These are phyloP conservation scores for Zoanthus solanderi DNA, from an alignment of 92 coral and sea anemone genomes.

Conservation along the genomic window DNA sequence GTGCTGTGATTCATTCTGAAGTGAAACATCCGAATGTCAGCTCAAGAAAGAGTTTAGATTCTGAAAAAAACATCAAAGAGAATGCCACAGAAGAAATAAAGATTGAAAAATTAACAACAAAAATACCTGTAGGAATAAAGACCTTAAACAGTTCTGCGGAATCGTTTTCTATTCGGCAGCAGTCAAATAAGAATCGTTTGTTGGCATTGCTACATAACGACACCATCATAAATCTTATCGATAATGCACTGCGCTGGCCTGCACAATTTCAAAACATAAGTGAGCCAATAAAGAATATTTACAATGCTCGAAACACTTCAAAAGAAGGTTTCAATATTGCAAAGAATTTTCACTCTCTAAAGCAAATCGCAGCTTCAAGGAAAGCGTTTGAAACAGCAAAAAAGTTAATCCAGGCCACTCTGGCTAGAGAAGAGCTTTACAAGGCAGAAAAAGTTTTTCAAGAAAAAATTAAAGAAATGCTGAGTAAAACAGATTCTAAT, in stretches of 20 bases:
- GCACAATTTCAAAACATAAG: not conserved
- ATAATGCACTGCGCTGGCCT: not conserved
- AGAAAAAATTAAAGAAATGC: slow-evolving; percentile 84
- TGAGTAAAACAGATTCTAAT: slow-evolving; percentile 65
- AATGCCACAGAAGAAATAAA: not conserved
- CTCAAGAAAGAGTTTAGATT: not conserved
- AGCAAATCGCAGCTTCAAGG: slow-evolving; percentile 75
- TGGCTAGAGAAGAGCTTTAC: slow-evolving; percentile 87
- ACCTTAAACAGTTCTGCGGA: not conserved
- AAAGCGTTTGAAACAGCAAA: slow-evolving; percentile 88
- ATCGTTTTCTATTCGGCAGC: not conserved
- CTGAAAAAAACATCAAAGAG: not conserved
- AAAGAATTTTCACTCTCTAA: slow-evolving; percentile 32
- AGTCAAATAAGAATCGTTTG: slow-evolving; percentile 20
- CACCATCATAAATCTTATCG: slow-evolving; percentile 30
- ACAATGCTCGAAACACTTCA: not conserved
- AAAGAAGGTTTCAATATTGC: not conserved
- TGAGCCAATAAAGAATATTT: not conserved
- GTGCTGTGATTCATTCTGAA: not conserved
- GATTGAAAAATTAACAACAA: not conserved
- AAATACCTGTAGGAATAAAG: not conserved
- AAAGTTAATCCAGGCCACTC: slow-evolving; percentile 83
- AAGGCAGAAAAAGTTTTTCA: slow-evolving; percentile 85
- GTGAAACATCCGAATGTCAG: not conserved
- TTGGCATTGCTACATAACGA: slow-evolving; percentile 30